A percentile compares a stretch with the other conserved stretches of the same genome.
These are phyloP conservation scores for Sparus aurata DNA, from an alignment of 2,797 vertebrate genomes.

Conservation along the genomic window DNA sequence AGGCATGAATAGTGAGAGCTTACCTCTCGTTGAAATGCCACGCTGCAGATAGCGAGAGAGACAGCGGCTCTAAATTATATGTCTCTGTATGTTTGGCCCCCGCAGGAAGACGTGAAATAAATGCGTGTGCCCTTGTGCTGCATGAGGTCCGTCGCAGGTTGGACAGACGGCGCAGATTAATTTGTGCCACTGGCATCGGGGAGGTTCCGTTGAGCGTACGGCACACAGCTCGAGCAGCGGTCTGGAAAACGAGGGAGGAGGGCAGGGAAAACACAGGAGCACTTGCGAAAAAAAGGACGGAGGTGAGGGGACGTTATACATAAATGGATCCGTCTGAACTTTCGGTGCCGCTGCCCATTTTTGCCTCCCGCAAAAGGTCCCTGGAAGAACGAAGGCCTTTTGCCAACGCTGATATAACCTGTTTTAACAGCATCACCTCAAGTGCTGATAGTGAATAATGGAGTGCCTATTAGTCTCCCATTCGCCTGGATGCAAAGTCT, in stretches of 20 bases:
- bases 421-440: constrained; percentile 71
- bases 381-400: constrained; percentile 59
- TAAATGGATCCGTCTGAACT: constrained; percentile 64
- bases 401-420: constrained; percentile 57
- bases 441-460: constrained; percentile 73
- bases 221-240: constrained; percentile 38
- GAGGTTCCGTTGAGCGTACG: constrained; percentile 31
- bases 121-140: constrained; percentile 69
- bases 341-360: constrained; percentile 51
- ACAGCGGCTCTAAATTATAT: constrained; percentile 54
- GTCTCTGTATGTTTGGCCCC: constrained; percentile 59
- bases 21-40: constrained; percentile 56
- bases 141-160: constrained; percentile 55
- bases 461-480: constrained; percentile 69
- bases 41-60: constrained; percentile 38
- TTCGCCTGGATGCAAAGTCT: constrained; percentile 73
- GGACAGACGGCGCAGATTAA: constrained; percentile 71
- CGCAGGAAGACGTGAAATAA: constrained; percentile 61
- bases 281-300: constrained; percentile 50
- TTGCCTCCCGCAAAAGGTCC: constrained; percentile 63
- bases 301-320: constrained; percentile 65
- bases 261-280: constrained; percentile 32
- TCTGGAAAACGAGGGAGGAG: constrained; percentile 39
- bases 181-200: constrained; percentile 59
- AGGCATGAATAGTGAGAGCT: constrained; percentile 7